Evolutionary conservation across 2,888 invertebrate species (phyloP), one percentile per base, ranked within the genome.

Genomic region (Notodonta dromedarius): DNA sequence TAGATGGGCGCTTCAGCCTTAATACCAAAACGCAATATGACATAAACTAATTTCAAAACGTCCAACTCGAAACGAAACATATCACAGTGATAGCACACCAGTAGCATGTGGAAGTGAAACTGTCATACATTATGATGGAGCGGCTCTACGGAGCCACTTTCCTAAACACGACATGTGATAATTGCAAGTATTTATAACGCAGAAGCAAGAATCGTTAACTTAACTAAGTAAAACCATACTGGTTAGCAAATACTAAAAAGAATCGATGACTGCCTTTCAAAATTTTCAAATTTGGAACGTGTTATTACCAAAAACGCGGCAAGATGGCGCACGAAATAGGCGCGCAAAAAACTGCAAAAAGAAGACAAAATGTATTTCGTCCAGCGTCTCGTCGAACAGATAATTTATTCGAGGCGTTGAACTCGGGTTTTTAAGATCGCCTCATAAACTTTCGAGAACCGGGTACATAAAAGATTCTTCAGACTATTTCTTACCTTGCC

Each of bases 101-200:
- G 57, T 58, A 66, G 65, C 68, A 65, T 66, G 67, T 77, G 63
- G 74, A 75, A 75, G 78, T 75, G 79, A 78, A 78, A 78, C 70
- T 76, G 64, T 69, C 66, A 67, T 72, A 66, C 50, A 59, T 71
- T 74, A 68, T 77, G 74, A 72, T 68, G 62, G 66, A 77, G 71
- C 76, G 57, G 59, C 70, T 77, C 68, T 64, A 61, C 44, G 32
- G 9, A 65, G 69, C 76, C 65, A 77, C 77, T 76, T 76, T 76
- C 77, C 66, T 69, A 69, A 69, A 65, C 65, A 56, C 57, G 63
- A 70, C 61, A 66, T 56, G 68, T 44, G 58, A 74, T 64, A 66
- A 66, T 63, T 63, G 59, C 52, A 39, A 54, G 39, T 39, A 54
- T 54, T 54, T 54, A 54, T 39, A 39, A 14, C 0, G 13, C 52